Evolutionary conservation across 2,113 vertebrate genomes (phyloP).

Genomic region (Ovis aries): DNA sequence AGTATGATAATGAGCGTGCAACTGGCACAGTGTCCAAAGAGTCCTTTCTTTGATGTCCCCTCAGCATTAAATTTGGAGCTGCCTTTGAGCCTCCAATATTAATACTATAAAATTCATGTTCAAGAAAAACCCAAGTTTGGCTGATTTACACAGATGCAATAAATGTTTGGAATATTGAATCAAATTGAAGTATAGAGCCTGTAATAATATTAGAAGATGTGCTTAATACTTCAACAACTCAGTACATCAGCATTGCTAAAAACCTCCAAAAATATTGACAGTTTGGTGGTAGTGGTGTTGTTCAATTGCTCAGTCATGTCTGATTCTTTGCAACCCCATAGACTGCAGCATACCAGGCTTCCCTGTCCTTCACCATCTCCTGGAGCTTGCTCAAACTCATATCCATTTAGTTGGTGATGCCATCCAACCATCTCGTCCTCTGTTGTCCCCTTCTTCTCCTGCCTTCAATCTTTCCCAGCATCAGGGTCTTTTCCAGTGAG

Average conservation of each 20-base stretch:
- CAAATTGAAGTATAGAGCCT: background rate
- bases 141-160: background rate
- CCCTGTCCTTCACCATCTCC: background rate
- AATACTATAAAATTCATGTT: slow-evolving; percentile 7
- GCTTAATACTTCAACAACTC: background rate
- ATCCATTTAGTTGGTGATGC: background rate
- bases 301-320: background rate
- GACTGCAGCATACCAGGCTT: background rate
- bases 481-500: background rate
- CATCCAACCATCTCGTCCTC: background rate
- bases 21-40: slow-evolving; percentile 34
- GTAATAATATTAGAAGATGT: background rate
- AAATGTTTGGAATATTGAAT: background rate
- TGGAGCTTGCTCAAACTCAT: background rate
- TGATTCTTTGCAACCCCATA: background rate
- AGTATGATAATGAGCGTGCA: slow-evolving; percentile 52
- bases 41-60: slow-evolving; percentile 42
- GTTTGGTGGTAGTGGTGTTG: background rate
- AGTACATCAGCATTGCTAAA: background rate
- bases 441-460: background rate
- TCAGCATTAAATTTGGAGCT: slow-evolving; percentile 34
- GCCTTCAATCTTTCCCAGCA: background rate
- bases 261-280: background rate
- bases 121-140: background rate
- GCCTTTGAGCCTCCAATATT: slow-evolving; percentile 1